A percentile compares a stretch with the other conserved stretches of the same genome.
phyloP scores from a whole-genome alignment of 2,113 vertebrate genomes.

The Boulengeromyrus knoepffleri region DNA sequence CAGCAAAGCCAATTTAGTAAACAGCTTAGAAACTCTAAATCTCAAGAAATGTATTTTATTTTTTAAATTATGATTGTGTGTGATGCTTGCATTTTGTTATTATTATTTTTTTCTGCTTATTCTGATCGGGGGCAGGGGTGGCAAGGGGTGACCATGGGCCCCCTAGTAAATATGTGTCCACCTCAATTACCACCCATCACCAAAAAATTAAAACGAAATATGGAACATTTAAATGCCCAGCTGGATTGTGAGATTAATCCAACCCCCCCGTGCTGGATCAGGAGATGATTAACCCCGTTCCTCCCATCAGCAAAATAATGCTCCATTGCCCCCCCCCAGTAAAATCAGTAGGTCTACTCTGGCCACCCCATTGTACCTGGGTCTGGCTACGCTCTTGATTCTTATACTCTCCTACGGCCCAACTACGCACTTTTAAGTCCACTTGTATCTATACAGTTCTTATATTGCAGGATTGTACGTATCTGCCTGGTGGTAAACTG shows the following conservation, averaged over 20 bases:
- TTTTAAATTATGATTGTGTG: not conserved
- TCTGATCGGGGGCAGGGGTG: not conserved
- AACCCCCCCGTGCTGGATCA: not conserved
- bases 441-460: not conserved
- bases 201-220: not conserved
- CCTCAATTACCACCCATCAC: not conserved
- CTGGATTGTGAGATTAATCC: not conserved
- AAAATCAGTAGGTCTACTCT: not conserved
- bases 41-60: slow-evolving; percentile 23
- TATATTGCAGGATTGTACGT: not conserved
- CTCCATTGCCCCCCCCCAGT: not conserved
- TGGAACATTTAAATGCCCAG: slow-evolving; percentile 24
- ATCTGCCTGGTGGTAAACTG: not conserved
- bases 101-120: not conserved
- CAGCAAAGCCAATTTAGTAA: not conserved
- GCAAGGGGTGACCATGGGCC: not conserved
- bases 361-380: not conserved
- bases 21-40: not conserved
- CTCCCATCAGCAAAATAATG: not conserved
- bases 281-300: not conserved
- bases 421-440: not conserved
- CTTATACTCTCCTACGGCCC: not conserved
- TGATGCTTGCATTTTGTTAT: not conserved
- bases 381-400: not conserved
- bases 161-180: not conserved